Evolutionary conservation across 30 jellyfish, hydroid and myxozoan genomes (phyloP), one percentile per base, ranked within the genome.

Genomic region (Nemopilema nomurai): DNA sequence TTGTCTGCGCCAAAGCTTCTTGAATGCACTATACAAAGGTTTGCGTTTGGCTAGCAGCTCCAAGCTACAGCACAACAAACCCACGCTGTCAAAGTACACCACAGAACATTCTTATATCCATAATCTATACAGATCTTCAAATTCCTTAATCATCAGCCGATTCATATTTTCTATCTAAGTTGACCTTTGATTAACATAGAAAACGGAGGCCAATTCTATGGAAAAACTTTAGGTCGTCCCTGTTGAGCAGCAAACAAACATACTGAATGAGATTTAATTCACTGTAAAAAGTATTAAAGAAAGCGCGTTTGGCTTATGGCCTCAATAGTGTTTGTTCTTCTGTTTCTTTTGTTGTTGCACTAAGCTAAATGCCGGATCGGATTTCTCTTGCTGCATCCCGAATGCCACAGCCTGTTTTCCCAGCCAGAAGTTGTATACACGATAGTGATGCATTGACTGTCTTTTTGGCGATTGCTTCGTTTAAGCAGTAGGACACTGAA

Each of bases 141-240:
- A 71, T 51, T 8, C 32, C 84, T 32, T n/a, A 49, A 30, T 21
- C 69, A 41, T 24, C 49, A n/a, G 27, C 49, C 49, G 32, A 49
- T 74, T 74, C 77, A 21, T 20, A 71, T 20, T 77, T 28, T 77
- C 77, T 33, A 62, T 18, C 57, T 74, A 24, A 50, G 16, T 51
- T 74, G 63, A 30, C 77, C 49, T 63, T 33, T 53, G 74, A 77
- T 27, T 51, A 53, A 21, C 77, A 41, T 52, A 51, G 65, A 51
- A 77, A 77, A 52, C 77, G 27, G 28, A 23, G 30, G 75, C 28
- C 57, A 77, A 28, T 77, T 77, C 75, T 57, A n/a, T 26, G 53
- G 31, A 30, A 33, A 28, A 33, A n/a, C 53, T 51, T 53, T 62
- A 24, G 63, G 20, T 52, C 65, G 31, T 24, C 76, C 49, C 18